phyloP scores from a whole-genome alignment of 2,797 vertebrate genomes.

The Enoplosus armatus region DNA sequence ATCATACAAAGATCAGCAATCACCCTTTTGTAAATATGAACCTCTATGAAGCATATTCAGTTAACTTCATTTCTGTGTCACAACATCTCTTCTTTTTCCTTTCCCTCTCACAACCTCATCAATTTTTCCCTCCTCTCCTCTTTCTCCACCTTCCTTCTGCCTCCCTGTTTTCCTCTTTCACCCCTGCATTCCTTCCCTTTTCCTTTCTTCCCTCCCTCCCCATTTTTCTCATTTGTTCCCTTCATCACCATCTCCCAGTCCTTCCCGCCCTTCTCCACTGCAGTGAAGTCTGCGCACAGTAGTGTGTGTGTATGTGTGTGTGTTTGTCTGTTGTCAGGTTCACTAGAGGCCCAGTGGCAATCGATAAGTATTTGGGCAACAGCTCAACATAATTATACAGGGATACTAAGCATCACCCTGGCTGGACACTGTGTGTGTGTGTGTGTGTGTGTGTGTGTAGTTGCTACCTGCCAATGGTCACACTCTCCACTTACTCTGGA shows the following conservation, averaged over 20 bases:
- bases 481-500: slow-evolving; percentile 21
- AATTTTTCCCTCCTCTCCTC: not conserved
- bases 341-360: slow-evolving; percentile 63
- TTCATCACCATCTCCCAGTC: not conserved
- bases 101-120: not conserved
- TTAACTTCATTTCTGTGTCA: not conserved
- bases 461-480: slow-evolving; percentile 30
- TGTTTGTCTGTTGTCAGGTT: slow-evolving; percentile 45
- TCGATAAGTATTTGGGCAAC: slow-evolving; percentile 79
- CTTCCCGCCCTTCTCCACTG: slow-evolving; percentile 30
- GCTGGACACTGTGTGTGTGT: slow-evolving; percentile 26
- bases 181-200: not conserved
- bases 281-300: slow-evolving; percentile 41
- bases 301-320: slow-evolving; percentile 27
- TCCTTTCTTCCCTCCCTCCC: not conserved
- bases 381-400: slow-evolving; percentile 77
- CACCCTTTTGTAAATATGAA: not conserved
- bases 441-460: slow-evolving; percentile 21
- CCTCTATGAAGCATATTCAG: not conserved
- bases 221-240: not conserved
- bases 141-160: not conserved
- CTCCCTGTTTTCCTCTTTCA: not conserved
- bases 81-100: not conserved
- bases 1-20: not conserved
- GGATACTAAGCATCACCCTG: slow-evolving; percentile 68